phyloP scores from a whole-genome alignment of 2,797 vertebrate genomes.

The Enteromius fasciolatus region DNA sequence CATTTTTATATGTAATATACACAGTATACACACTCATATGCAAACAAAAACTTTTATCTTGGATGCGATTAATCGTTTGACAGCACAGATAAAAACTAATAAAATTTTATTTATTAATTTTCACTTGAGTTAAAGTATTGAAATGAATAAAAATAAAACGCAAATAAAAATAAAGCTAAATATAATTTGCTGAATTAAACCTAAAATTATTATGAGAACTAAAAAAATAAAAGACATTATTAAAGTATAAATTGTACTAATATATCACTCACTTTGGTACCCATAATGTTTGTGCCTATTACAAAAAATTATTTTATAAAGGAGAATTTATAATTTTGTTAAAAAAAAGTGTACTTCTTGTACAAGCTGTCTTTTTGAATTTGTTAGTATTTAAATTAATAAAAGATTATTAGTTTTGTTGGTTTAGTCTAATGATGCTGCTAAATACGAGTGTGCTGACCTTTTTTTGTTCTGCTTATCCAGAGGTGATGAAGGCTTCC shows the following conservation, averaged over 20 bases:
- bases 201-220: not conserved
- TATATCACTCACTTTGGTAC: not conserved
- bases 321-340: too few relatives aligned
- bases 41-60: too few relatives aligned
- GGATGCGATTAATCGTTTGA: too few relatives aligned
- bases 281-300: too few relatives aligned
- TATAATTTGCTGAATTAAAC: not conserved
- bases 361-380: not conserved
- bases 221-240: not conserved
- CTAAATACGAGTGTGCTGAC: conserved; percentile 18
- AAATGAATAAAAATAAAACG: not conserved
- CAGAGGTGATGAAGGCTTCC: conserved; percentile 99
- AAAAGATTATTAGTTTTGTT: not conserved
- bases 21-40: too few relatives aligned
- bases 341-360: not conserved
- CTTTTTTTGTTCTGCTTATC: conserved; percentile 42
- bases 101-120: not conserved
- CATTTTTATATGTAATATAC: too few relatives aligned
- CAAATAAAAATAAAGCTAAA: not conserved
- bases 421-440: not conserved
- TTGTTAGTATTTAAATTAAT: not conserved
- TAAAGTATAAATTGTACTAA: not conserved
- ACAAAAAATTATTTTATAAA: too few relatives aligned
- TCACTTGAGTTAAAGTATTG: not conserved
- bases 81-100: too few relatives aligned